Evolutionary conservation across 2,888 invertebrate species (phyloP), one percentile per base, ranked within the genome.

Genomic region (Ypsolopha sequella): DNA sequence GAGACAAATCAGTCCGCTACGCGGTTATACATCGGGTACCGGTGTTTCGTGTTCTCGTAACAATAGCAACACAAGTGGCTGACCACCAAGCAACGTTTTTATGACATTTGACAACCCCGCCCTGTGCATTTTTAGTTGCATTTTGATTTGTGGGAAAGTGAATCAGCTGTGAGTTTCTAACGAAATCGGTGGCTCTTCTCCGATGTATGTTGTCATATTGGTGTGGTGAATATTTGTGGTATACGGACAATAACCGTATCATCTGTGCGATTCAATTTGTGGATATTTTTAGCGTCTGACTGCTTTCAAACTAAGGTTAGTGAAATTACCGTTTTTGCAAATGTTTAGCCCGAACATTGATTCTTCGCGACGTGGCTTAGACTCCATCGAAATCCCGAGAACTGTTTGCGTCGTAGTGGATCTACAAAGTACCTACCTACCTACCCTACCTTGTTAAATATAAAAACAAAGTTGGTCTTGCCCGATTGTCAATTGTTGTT

Each of bases 161-260:
- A 67, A 68, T 67, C 71, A 64, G 63, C 69, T 65, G 69, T 72
- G 69, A 71, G 63, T 70, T 67, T 65, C 60, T 62, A 60, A 60
- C 68, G 67, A 67, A 68, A 64, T 67, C 70, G 68, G 68, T 73
- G 74, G 64, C 72, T 72, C 71, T 72, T 70, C 73, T 68, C 74
- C 74, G 76, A 76, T 85, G 80, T 82, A 82, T 85, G 85, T 85
- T 84, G 80, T 85, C 84, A 79, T 84, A 80, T 81, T 85, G 79
- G 85, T 85, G 85, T 82, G 76, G 85, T 86, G 85, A 80, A 82
- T 82, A 81, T 80, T 79, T 80, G 85, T 86, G 86, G 73, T 80
- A 76, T 81, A 80, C 80, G 78, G 76, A 76, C 84, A 76, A 84
- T 81, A 79, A 80, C 84, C 81, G 84, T 85, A 79, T 81, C 79